A percentile compares a stretch with the other conserved stretches of the same genome.
phyloP scores from a whole-genome alignment of 2,888 invertebrate genomes.

The Zaprionus obscuricornis region DNA sequence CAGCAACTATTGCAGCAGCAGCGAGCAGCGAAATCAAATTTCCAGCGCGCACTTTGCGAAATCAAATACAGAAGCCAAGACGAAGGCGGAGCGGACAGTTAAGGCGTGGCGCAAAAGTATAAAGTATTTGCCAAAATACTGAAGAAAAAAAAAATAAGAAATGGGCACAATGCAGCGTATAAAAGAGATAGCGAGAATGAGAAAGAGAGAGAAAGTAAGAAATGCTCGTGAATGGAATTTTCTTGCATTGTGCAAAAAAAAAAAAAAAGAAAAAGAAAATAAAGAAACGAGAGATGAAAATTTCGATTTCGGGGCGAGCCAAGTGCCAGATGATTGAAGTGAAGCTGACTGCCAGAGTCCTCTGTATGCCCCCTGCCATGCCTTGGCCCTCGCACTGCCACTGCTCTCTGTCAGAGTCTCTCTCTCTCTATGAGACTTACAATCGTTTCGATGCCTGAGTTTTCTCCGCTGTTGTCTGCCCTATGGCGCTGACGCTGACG shows the following conservation, averaged over 20 bases:
- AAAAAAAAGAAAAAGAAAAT: background rate
- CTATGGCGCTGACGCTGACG: constrained; percentile 36
- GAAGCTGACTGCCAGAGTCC: constrained; percentile 43
- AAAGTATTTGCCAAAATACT: constrained; percentile 76
- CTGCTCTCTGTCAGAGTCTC: constrained; percentile 2
- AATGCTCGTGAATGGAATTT: constrained; percentile 63
- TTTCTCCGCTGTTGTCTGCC: constrained; percentile 32
- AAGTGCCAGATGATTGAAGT: constrained; percentile 60
- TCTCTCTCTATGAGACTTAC: constrained; percentile 11
- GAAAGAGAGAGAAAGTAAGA: constrained; percentile 36
- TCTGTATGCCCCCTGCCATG: constrained; percentile 17
- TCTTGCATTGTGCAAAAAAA: constrained; percentile 65
- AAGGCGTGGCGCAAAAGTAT: constrained; percentile 48
- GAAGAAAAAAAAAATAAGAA: constrained; percentile 31
- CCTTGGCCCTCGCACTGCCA: constrained; percentile 6
- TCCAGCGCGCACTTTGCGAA: constrained; percentile 76
- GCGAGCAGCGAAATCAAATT: too few relatives aligned
- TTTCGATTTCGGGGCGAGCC: constrained; percentile 58
- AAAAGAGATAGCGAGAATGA: too few relatives aligned
- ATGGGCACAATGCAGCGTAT: constrained; percentile 68
- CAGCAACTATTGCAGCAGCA: constrained; percentile 25
- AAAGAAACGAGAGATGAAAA: constrained; percentile 21
- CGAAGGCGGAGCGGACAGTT: constrained; percentile 4
- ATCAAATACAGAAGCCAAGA: constrained; percentile 65
- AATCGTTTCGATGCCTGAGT: background rate